Base-by-base conservation (phyloP, 2,113 vertebrate species). In the Ameiurus melas region DNA sequence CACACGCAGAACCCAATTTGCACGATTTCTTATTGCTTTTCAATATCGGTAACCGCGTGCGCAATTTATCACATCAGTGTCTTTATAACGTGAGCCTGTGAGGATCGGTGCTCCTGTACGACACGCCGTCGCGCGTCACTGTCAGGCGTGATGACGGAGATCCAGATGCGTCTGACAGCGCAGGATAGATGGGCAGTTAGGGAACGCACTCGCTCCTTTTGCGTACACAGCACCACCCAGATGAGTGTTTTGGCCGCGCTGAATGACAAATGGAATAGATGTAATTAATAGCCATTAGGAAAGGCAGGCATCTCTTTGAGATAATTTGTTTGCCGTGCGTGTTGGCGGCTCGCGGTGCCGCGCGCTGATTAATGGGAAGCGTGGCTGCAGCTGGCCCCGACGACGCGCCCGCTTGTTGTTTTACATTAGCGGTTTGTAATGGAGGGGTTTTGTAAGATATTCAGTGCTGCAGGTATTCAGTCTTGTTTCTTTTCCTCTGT, bases 271-370 rank as follows among this genome's bases (percentile, higher is more conserved):
- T 87, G 80, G 83, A 83, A 88, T 86, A 81, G 87, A 80, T 43
- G 53, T 86, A 90, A 91, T 92, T 92, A 92, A 91, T 90, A 86
- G 81, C 71, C 89, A 86, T 91, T 90, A 88, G 85, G 66, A 57
- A 86, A 85, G 84, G 77, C 85, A 33, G 36, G 27, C 73, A 43
- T 86, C 88, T 89, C 88, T 91, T 77, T 87, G 85, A 89, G 89
- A 83, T 90, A 78, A 89, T 89, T 85, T 91, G 91, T 90, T 90
- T 87, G 88, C 83, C 30, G 43, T 85, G 84, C 53, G 36, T 88
- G 86, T 89, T 73, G 43, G 77, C 79, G 77, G 81, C 89, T 90
- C 77, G 62, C 71, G 84, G 58, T 86, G 83, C 83, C 62, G 89
- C 80, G 70, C 57, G 71, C 78, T 85, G 90, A 92, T 92, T 91